A percentile compares a stretch with the other conserved stretches of the same genome.
These are phyloP conservation scores for Halictus rubicundus DNA, from an alignment of 1,140 invertebrate genomes.

Conservation along the genomic window DNA sequence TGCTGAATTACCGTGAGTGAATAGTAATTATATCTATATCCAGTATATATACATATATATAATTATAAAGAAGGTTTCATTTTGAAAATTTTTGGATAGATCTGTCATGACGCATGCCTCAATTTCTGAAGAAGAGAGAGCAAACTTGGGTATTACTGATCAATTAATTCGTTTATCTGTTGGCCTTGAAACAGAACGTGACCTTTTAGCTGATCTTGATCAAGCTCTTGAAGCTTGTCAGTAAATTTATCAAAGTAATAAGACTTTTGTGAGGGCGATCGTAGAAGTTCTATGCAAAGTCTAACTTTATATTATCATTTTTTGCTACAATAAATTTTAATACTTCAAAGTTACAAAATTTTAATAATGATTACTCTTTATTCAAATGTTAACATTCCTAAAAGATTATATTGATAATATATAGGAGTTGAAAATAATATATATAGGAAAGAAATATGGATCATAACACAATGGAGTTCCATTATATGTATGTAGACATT, in stretches of 20 bases:
- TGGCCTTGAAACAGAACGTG: slow-evolving; percentile 93
- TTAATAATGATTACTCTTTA: background rate
- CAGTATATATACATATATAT: too few relatives aligned
- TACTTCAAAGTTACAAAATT: background rate
- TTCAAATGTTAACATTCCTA: slow-evolving; percentile 4
- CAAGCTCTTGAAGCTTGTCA: slow-evolving; percentile 84
- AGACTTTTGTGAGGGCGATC: background rate
- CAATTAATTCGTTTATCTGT: slow-evolving; percentile 94
- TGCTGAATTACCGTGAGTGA: slow-evolving; percentile 90
- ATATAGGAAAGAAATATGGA: background rate
- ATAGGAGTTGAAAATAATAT: background rate
- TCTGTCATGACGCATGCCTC: slow-evolving; percentile 91
- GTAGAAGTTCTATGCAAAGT: background rate
- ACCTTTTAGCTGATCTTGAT: slow-evolving; percentile 94
- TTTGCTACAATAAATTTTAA: too few relatives aligned
- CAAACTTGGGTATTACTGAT: slow-evolving; percentile 91
- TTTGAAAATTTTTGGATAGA: slow-evolving; percentile 70
- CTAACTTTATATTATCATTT: too few relatives aligned
- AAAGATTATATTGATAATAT: background rate
- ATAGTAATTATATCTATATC: background rate
- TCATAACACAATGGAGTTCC: too few relatives aligned
- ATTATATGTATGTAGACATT: too few relatives aligned
- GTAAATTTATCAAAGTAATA: slow-evolving; percentile 16
- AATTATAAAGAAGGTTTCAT: slow-evolving; percentile 15
- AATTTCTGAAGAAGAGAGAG: slow-evolving; percentile 86